Evolutionary conservation across 2,797 vertebrate species (phyloP).

Genomic region (Telmatherina bonti): DNA sequence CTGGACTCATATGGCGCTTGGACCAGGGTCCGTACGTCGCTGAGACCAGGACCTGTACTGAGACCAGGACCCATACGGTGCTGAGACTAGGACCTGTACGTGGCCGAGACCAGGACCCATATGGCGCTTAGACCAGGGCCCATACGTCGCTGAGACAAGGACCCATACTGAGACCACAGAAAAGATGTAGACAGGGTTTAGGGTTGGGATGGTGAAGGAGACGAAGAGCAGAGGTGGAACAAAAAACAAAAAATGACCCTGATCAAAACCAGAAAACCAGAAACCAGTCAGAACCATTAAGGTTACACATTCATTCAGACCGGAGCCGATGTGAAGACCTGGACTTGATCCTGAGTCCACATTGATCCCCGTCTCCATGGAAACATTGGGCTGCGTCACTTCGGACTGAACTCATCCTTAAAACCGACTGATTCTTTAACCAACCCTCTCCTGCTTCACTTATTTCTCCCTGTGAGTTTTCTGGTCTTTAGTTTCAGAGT

Average conservation of each 20-base stretch:
- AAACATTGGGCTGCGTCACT: too few relatives aligned
- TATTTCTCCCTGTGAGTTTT: neutral
- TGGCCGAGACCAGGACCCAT: too few relatives aligned
- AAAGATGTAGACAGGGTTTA: neutral
- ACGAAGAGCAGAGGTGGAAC: neutral
- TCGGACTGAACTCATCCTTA: too few relatives aligned
- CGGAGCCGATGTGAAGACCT: neutral
- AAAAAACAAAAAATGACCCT: neutral
- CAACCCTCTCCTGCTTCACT: neutral
- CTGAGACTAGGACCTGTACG: too few relatives aligned
- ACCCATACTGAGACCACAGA: neutral
- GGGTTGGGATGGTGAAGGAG: neutral
- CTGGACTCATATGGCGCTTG: too few relatives aligned
- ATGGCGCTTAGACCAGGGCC: too few relatives aligned
- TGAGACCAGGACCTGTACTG: too few relatives aligned
- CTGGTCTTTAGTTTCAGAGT: conserved; percentile 6
- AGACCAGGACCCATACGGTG: too few relatives aligned
- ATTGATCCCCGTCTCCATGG: neutral
- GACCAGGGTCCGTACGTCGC: too few relatives aligned
- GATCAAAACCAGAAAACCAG: neutral
- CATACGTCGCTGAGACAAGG: too few relatives aligned
- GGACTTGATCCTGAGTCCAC: neutral
- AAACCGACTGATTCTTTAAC: too few relatives aligned
- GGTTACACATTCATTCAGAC: neutral
- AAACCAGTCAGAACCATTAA: neutral